Conservation (phyloP, 2,797 vertebrate species). For the Zalophus californianus region DNA sequence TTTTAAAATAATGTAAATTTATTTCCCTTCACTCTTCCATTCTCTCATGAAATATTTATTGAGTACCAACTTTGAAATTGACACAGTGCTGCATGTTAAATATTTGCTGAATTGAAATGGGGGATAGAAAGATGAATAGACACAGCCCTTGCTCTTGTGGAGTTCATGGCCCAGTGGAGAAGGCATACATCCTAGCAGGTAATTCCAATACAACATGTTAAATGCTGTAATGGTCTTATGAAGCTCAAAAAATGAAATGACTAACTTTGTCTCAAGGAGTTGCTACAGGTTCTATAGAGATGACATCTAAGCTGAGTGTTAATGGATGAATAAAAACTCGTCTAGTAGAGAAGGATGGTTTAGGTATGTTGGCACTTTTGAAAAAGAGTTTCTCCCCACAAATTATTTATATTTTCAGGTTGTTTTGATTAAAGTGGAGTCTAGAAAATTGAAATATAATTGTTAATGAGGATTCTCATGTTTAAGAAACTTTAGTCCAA, state of each 20-base stretch:
- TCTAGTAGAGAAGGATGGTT: neutral
- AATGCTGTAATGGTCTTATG: neutral
- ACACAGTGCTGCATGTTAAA: conserved; percentile 51
- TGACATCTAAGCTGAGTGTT: neutral
- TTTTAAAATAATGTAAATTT: conserved; percentile 72
- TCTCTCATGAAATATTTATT: conserved; percentile 73
- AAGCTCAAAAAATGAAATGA: conserved; percentile 50
- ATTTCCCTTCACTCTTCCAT: conserved; percentile 70
- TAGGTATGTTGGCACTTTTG: neutral
- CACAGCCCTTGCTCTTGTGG: conserved; percentile 1
- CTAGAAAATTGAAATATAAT: neutral
- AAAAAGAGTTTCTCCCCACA: neutral
- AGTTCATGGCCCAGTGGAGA: conserved; percentile 39
- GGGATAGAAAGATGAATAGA: conserved; percentile 57
- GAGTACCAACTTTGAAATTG: conserved; percentile 73
- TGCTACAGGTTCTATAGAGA: neutral
- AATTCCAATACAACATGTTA: conserved; percentile 38
- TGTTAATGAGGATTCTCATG: neutral
- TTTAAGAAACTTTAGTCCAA: neutral
- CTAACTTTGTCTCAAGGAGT: conserved; percentile 48
- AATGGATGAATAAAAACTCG: conserved; percentile 13
- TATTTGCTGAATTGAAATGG: conserved; percentile 69
- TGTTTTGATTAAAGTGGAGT: conserved; percentile 24
- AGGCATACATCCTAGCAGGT: neutral
- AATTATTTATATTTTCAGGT: neutral